Conservation (phyloP, 2,113 vertebrate species). For the Chionomys nivalis region DNA sequence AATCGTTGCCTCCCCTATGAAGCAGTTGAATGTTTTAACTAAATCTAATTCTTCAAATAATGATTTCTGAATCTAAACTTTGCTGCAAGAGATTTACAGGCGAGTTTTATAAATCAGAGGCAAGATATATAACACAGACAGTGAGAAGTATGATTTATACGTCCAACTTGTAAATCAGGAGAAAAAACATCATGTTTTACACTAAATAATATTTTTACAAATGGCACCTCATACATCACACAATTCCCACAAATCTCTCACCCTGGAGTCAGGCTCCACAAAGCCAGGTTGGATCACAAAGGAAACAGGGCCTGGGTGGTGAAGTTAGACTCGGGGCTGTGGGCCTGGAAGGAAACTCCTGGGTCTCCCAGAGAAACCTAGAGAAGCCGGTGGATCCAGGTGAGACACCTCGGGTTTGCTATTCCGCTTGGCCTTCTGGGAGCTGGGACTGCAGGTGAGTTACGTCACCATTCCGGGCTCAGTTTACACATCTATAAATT, state of each 20-base stretch:
- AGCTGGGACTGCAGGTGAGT: not conserved
- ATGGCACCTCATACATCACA: constrained; percentile 89
- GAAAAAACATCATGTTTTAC: constrained; percentile 90
- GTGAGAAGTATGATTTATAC: constrained; percentile 90
- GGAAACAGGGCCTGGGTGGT: constrained; percentile 68
- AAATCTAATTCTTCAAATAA: constrained; percentile 90
- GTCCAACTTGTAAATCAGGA: constrained; percentile 91
- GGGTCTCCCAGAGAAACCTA: not conserved
- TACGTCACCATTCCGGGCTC: not conserved
- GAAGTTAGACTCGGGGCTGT: not conserved
- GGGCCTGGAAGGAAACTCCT: not conserved
- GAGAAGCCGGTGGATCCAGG: not conserved
- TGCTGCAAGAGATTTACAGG: constrained; percentile 89
- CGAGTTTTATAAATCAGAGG: constrained; percentile 91
- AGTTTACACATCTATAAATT: not conserved
- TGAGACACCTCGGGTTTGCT: not conserved
- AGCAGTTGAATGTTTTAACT: constrained; percentile 88
- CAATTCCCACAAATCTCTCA: constrained; percentile 88
- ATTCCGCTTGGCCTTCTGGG: not conserved
- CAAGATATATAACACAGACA: constrained; percentile 89
- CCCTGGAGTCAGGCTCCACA: constrained; percentile 83
- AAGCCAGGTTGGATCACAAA: constrained; percentile 77
- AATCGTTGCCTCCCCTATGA: constrained; percentile 85
- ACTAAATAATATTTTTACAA: constrained; percentile 91
- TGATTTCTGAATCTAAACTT: constrained; percentile 93